phyloP scores from a whole-genome alignment of 2,797 vertebrate genomes.

The Lepus oiostolus region DNA sequence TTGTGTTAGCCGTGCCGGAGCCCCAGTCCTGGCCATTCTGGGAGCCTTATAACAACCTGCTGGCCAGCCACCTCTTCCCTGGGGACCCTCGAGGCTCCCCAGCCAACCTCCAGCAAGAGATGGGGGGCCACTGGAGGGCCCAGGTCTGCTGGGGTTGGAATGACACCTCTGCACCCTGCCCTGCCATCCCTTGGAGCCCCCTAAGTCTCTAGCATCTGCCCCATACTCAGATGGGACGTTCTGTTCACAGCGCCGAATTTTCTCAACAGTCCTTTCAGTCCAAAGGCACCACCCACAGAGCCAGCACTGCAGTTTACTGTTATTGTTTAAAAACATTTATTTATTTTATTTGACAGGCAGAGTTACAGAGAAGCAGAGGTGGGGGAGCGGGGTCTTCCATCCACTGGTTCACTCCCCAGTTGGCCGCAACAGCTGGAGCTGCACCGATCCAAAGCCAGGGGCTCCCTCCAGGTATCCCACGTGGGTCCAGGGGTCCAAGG shows the following conservation, averaged over 20 bases:
- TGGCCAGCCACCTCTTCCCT: neutral
- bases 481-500: too few relatives aligned
- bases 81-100: neutral
- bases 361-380: too few relatives aligned
- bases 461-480: too few relatives aligned
- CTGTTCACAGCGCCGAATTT: neutral
- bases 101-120: neutral
- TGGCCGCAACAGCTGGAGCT: too few relatives aligned
- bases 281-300: neutral
- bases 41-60: neutral
- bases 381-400: too few relatives aligned
- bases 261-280: neutral
- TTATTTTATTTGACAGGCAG: too few relatives aligned
- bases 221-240: neutral
- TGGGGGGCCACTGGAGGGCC: neutral
- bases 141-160: neutral
- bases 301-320: neutral
- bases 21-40: neutral
- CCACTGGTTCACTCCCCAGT: too few relatives aligned
- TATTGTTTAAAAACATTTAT: neutral
- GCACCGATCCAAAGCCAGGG: too few relatives aligned
- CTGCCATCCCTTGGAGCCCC: neutral
- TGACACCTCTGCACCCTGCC: neutral
- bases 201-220: neutral
- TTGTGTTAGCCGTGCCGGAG: neutral